phyloP scores from a whole-genome alignment of 1,140 invertebrate genomes.

The Hypothenemus hampei region DNA sequence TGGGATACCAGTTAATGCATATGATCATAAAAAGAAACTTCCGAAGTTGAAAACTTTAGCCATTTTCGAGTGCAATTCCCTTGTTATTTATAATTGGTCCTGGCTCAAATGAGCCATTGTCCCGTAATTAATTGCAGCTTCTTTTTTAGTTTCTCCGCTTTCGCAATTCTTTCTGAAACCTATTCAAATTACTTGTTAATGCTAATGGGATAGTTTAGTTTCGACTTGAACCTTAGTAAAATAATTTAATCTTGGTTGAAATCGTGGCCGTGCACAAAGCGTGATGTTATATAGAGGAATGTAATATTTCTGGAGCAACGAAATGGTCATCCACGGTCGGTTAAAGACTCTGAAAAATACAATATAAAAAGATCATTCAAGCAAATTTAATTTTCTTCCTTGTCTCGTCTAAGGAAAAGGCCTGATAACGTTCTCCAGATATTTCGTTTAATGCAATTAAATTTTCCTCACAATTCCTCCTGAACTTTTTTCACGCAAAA shows the following conservation, averaged over 20 bases:
- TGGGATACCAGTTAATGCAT: conserved; percentile 8
- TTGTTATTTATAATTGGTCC: conserved; percentile 14
- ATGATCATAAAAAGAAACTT: conserved; percentile 17
- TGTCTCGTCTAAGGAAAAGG: not conserved
- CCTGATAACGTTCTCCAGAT: too few relatives aligned
- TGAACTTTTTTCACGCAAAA: too few relatives aligned
- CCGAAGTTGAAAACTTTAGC: conserved; percentile 12
- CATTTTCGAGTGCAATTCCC: conserved; percentile 10
- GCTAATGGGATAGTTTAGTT: not conserved
- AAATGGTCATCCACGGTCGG: too few relatives aligned
- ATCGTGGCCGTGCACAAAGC: too few relatives aligned
- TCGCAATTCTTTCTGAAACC: not conserved
- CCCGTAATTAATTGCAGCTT: not conserved
- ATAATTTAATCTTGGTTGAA: too few relatives aligned
- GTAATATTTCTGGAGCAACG: too few relatives aligned
- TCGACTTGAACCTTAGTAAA: not conserved
- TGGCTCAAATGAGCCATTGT: not conserved
- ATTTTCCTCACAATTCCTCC: too few relatives aligned
- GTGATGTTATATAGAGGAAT: too few relatives aligned
- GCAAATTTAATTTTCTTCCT: not conserved
- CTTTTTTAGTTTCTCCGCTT: not conserved
- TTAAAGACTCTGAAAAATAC: not conserved
- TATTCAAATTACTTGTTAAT: not conserved
- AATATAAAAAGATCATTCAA: not conserved
- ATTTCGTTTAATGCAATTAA: too few relatives aligned